A percentile compares a stretch with the other conserved stretches of the same genome.
phyloP scores from a whole-genome alignment of 2,888 invertebrate species.

The Oegoconia quadripuncta region DNA sequence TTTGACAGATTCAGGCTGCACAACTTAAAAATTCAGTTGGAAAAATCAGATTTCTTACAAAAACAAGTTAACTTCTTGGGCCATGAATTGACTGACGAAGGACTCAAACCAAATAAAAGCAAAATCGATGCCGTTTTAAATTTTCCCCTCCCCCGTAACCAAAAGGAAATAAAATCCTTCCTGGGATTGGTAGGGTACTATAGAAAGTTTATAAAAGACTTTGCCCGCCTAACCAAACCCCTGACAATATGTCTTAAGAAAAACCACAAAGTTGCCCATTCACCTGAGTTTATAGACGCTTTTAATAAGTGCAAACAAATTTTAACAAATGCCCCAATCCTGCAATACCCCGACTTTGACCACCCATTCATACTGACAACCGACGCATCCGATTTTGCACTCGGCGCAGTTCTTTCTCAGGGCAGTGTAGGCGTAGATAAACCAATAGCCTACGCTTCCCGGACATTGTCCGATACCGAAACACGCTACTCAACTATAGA shows the following conservation, averaged over 20 bases:
- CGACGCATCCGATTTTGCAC: slow-evolving; percentile 21
- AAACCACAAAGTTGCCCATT: slow-evolving; percentile 5
- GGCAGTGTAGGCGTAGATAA: slow-evolving; percentile 18
- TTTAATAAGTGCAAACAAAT: slow-evolving; percentile 27
- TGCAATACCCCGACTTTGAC: slow-evolving; percentile 35
- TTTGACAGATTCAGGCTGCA: slow-evolving; percentile 21
- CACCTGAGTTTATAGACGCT: slow-evolving; percentile 18
- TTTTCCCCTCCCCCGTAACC: slow-evolving; percentile 17
- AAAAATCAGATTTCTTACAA: slow-evolving; percentile 23
- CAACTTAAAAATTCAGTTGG: slow-evolving; percentile 24
- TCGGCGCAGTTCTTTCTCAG: slow-evolving; percentile 25
- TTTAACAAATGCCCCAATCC: slow-evolving; percentile 27
- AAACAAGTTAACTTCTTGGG: slow-evolving; percentile 22
- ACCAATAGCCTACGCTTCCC: slow-evolving; percentile 7
- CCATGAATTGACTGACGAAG: slow-evolving; percentile 18
- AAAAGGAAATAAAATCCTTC: slow-evolving; percentile 20
- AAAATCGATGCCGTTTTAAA: slow-evolving; percentile 20
- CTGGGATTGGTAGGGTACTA: slow-evolving; percentile 23
- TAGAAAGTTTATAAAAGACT: slow-evolving; percentile 23
- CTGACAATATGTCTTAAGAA: slow-evolving; percentile 25
- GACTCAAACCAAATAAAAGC: slow-evolving; percentile 20
- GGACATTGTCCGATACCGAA: slow-evolving; percentile 9
- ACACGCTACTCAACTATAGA: slow-evolving; percentile 13
- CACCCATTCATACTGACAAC: slow-evolving; percentile 25
- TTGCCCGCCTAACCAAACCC: slow-evolving; percentile 22